These are phyloP conservation scores for Anastrepha ludens DNA, from an alignment of 1,140 invertebrate genomes.

Conservation along the genomic window DNA sequence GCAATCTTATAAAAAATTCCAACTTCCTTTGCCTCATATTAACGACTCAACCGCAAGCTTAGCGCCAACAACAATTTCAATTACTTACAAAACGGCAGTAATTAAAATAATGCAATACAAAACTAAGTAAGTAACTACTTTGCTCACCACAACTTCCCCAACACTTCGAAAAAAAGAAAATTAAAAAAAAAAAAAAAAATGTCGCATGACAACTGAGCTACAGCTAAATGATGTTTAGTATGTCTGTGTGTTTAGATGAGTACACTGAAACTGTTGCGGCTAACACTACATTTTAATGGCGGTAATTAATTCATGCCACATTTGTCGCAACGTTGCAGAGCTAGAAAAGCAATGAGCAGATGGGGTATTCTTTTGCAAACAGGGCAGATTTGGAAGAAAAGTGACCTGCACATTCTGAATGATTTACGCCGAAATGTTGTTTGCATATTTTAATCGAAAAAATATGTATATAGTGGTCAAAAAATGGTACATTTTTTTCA, in stretches of 20 bases:
- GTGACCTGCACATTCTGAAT: too few species aligned
- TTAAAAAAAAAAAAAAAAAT: too few species aligned
- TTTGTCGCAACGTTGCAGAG: not conserved
- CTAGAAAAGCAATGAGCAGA: not conserved
- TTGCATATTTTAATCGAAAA: too few species aligned
- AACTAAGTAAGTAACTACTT: not conserved
- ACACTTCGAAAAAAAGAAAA: too few species aligned
- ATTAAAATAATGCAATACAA: constrained; percentile 25
- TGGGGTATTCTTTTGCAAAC: too few species aligned
- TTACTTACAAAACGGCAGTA: not conserved
- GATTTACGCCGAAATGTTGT: too few species aligned
- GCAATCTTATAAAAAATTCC: not conserved
- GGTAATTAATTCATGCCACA: not conserved
- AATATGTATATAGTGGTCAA: too few species aligned
- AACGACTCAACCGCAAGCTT: not conserved
- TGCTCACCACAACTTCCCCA: not conserved
- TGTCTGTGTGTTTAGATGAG: not conserved
- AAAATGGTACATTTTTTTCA: too few species aligned
- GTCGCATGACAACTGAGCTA: not conserved
- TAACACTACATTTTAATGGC: not conserved
- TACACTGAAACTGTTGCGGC: not conserved
- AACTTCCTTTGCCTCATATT: not conserved
- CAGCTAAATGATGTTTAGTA: not conserved
- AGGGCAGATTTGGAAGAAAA: too few species aligned
- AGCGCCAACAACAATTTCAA: not conserved